phyloP scores from a whole-genome alignment of 1,140 invertebrate genomes.

The Ceratitis capitata region DNA sequence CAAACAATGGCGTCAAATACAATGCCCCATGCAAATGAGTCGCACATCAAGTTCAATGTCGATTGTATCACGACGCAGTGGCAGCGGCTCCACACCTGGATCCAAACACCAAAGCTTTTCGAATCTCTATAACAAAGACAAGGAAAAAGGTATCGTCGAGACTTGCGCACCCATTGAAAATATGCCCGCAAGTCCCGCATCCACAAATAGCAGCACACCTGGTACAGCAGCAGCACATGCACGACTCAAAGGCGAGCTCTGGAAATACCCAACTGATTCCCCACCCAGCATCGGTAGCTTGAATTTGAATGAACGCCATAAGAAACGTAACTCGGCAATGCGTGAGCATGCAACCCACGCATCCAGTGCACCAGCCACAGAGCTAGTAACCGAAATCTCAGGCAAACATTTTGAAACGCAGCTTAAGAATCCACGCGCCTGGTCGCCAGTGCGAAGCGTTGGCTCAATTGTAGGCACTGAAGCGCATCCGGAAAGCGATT shows the following conservation, averaged over 20 bases:
- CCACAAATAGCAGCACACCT: conserved; percentile 56
- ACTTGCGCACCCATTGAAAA: conserved; percentile 67
- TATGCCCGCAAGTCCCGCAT: conserved; percentile 71
- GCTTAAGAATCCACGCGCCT: conserved; percentile 77
- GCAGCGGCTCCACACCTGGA: conserved; percentile 66
- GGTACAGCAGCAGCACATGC: conserved; percentile 55
- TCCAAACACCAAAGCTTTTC: conserved; percentile 64
- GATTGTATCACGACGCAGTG: conserved; percentile 64
- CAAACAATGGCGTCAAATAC: conserved; percentile 83
- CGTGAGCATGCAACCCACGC: conserved; percentile 52
- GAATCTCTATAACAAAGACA: conserved; percentile 61
- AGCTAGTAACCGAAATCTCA: conserved; percentile 55
- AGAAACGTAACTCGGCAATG: conserved; percentile 51
- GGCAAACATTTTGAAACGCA: conserved; percentile 67
- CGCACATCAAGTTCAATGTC: conserved; percentile 78
- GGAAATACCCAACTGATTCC: conserved; percentile 54
- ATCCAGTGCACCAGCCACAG: conserved; percentile 58
- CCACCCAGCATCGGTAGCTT: conserved; percentile 60
- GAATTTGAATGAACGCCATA: conserved; percentile 60
- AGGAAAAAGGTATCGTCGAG: conserved; percentile 61
- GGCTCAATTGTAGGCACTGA: conserved; percentile 82
- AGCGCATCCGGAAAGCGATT: conserved; percentile 82
- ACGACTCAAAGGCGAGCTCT: conserved; percentile 58
- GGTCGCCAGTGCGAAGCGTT: conserved; percentile 84
- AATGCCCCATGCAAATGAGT: conserved; percentile 81